phyloP scores from a whole-genome alignment of 1,140 invertebrate genomes.

The Bombus soroeensis region DNA sequence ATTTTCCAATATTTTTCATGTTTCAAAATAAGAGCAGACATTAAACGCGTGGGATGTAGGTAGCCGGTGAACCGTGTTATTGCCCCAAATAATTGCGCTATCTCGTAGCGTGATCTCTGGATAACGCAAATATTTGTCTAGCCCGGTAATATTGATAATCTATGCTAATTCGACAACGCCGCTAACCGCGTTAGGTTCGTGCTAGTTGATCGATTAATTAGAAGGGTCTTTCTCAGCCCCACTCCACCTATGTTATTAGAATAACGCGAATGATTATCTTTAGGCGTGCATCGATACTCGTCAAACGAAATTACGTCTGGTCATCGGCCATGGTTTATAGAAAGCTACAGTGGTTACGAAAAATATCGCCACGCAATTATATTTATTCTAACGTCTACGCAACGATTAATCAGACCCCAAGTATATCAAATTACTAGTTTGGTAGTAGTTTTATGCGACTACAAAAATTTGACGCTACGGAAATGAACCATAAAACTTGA shows the following conservation, averaged over 20 bases:
- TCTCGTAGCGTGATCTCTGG: background rate
- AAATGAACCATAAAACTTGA: too few relatives aligned
- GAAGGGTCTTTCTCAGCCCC: too few relatives aligned
- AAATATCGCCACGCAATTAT: too few relatives aligned
- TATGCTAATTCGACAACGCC: slow-evolving; percentile 25
- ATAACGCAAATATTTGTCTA: slow-evolving; percentile 43
- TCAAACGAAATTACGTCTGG: background rate
- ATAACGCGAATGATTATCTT: slow-evolving; percentile 16
- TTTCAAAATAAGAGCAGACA: background rate
- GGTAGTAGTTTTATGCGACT: too few relatives aligned
- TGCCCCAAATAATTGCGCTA: slow-evolving; percentile 15
- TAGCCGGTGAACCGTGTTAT: background rate
- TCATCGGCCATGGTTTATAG: too few relatives aligned
- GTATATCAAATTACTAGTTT: too few relatives aligned
- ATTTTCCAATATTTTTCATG: background rate
- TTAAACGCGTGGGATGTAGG: background rate
- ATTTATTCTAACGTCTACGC: too few relatives aligned
- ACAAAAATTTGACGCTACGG: too few relatives aligned
- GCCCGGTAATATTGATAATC: slow-evolving; percentile 38
- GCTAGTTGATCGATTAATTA: slow-evolving; percentile 37
- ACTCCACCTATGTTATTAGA: background rate
- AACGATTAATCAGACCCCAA: too few relatives aligned
- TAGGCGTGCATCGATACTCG: background rate
- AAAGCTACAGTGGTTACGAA: too few relatives aligned
- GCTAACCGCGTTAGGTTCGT: slow-evolving; percentile 22